These are phyloP conservation scores for Picus viridis DNA, from an alignment of 2,797 vertebrate genomes.

Conservation along the genomic window DNA sequence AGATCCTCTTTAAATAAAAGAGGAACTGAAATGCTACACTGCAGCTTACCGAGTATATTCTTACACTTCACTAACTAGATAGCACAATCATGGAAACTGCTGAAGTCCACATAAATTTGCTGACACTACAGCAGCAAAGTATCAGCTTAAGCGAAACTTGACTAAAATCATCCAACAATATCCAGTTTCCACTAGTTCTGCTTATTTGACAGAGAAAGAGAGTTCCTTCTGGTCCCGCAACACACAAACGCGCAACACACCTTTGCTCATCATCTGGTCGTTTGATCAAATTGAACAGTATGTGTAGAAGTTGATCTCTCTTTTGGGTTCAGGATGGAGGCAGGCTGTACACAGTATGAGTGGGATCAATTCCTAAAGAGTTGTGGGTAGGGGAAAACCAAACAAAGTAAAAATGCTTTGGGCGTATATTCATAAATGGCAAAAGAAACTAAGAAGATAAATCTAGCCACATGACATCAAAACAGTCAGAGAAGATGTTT, in stretches of 20 bases:
- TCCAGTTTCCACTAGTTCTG: neutral
- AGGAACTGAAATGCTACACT: neutral
- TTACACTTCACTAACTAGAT: slow-evolving; percentile 3
- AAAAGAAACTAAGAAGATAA: slow-evolving; percentile 33
- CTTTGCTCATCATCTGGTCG: slow-evolving; percentile 98
- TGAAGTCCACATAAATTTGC: neutral
- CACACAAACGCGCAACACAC: slow-evolving; percentile 74
- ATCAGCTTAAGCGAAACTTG: neutral
- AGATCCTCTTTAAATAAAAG: neutral
- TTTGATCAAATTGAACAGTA: slow-evolving; percentile 98
- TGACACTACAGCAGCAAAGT: neutral
- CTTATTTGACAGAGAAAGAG: neutral
- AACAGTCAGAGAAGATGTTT: slow-evolving; percentile 9
- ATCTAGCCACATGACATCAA: neutral
- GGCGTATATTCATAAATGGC: slow-evolving; percentile 5
- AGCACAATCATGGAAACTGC: neutral
- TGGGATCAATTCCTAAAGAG: slow-evolving; percentile 92
- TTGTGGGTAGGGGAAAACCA: slow-evolving; percentile 37
- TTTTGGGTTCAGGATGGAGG: slow-evolving; percentile 97
- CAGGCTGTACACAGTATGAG: slow-evolving; percentile 98
- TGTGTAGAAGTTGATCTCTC: slow-evolving; percentile 97
- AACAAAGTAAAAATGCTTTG: slow-evolving; percentile 61
- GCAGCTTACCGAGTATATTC: neutral
- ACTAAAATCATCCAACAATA: neutral
- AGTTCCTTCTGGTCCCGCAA: neutral